Percentiles rank a stretch among this genome's conserved stretches.
Conservation (phyloP, 2,888 invertebrate species). For the Tribolium freemani region DNA sequence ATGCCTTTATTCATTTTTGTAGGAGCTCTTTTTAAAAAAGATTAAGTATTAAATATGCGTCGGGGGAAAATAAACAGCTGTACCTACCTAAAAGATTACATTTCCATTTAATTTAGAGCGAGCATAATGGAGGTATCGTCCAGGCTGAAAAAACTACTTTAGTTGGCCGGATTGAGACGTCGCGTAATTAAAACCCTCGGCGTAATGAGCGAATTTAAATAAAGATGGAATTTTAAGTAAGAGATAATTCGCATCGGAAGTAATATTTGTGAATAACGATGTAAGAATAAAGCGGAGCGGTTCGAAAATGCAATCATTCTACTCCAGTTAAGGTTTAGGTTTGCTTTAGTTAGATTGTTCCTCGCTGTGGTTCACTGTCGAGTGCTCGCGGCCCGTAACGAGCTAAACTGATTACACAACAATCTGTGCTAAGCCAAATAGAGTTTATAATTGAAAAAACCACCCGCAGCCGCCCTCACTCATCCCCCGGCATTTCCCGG, state of each 20-base stretch:
- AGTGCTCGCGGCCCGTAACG: constrained; percentile 68
- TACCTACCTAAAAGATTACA: constrained; percentile 36
- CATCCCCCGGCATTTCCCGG: constrained; percentile 8
- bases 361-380: constrained; percentile 68
- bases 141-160: constrained; percentile 15
- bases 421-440: constrained; percentile 71
- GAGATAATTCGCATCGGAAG: constrained; percentile 56
- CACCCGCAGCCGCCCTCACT: constrained; percentile 57
- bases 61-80: constrained; percentile 33
- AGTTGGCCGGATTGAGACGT: constrained; percentile 24
- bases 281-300: constrained; percentile 52
- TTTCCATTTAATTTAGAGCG: constrained; percentile 23
- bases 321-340: constrained; percentile 70
- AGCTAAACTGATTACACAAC: constrained; percentile 70
- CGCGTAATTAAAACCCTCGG: constrained; percentile 13
- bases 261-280: constrained; percentile 63
- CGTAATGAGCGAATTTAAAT: constrained; percentile 54
- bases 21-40: constrained; percentile 53
- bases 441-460: constrained; percentile 71
- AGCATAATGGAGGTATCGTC: constrained; percentile 35
- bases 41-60: constrained; percentile 49
- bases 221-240: constrained; percentile 59
- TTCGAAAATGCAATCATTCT: constrained; percentile 69
- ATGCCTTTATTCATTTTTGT: constrained; percentile 54
- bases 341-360: constrained; percentile 69